A percentile compares a stretch with the other conserved stretches of the same genome.
These are phyloP conservation scores for Pseudorectes ferrugineus DNA, from an alignment of 2,113 vertebrate species.

Conservation along the genomic window DNA sequence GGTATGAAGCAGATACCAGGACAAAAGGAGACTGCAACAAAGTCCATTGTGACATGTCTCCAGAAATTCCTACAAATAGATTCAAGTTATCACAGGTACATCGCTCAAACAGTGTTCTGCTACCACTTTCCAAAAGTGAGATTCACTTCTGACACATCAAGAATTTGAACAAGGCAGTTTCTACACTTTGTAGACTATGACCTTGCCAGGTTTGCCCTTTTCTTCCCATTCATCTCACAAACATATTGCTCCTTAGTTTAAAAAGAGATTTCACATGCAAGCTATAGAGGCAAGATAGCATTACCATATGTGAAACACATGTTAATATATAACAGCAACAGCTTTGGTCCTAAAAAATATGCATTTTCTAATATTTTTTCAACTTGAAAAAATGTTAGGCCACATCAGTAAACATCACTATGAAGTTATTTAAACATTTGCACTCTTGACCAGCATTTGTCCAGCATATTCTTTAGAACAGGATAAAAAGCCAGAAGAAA, in stretches of 20 bases:
- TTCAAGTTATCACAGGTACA: not conserved
- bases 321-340: not conserved
- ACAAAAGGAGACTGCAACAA: not conserved
- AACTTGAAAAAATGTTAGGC: not conserved
- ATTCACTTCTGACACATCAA: not conserved
- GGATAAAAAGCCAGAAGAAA: not conserved
- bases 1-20: not conserved
- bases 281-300: not conserved
- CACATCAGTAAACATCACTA: not conserved
- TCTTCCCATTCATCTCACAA: not conserved
- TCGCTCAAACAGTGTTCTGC: not conserved
- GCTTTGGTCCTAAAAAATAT: not conserved
- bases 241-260: not conserved
- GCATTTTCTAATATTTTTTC: not conserved
- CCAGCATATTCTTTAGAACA: not conserved
- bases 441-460: not conserved
- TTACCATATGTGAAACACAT: not conserved
- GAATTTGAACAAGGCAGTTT: not conserved
- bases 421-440: not conserved
- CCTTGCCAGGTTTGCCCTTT: not conserved
- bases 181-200: not conserved
- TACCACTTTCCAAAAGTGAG: not conserved
- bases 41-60: fast-evolving
- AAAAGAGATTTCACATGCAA: not conserved
- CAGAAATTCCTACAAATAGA: not conserved